Evolutionary conservation across 2,113 vertebrate species (phyloP).

Genomic region (Vicugna pacos): DNA sequence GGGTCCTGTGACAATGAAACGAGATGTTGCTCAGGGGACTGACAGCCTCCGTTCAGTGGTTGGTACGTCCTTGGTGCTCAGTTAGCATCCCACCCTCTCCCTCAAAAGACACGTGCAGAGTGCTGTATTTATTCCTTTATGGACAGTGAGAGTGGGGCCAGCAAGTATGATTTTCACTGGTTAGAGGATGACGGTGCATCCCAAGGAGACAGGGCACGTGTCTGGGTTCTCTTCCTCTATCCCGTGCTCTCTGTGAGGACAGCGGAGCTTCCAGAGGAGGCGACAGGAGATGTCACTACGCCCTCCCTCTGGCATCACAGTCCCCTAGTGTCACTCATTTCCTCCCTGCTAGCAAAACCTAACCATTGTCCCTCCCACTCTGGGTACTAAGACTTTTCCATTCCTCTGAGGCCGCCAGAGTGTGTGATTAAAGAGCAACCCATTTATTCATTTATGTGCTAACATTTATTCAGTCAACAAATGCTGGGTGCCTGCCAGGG

Average conservation of each 20-base stretch:
- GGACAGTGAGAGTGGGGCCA: not conserved
- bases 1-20: not conserved
- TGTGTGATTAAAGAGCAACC: not conserved
- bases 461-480: slow-evolving; percentile 62
- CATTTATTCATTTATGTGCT: too few species aligned
- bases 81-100: not conserved
- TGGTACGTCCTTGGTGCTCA: not conserved
- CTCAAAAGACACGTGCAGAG: not conserved
- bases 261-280: not conserved
- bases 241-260: not conserved
- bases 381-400: not conserved
- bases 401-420: not conserved
- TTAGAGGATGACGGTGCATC: not conserved
- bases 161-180: not conserved
- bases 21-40: not conserved
- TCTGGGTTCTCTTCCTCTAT: not conserved
- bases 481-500: not conserved
- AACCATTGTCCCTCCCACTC: not conserved
- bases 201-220: not conserved
- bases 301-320: rapidly evolving
- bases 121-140: not conserved
- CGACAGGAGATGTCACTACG: rapidly evolving
- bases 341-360: not conserved
- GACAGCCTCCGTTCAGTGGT: not conserved
- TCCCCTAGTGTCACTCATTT: not conserved